A percentile compares a stretch with the other conserved stretches of the same genome.
Conservation (phyloP, 2,113 vertebrate genomes). For the Menidia beryllina region DNA sequence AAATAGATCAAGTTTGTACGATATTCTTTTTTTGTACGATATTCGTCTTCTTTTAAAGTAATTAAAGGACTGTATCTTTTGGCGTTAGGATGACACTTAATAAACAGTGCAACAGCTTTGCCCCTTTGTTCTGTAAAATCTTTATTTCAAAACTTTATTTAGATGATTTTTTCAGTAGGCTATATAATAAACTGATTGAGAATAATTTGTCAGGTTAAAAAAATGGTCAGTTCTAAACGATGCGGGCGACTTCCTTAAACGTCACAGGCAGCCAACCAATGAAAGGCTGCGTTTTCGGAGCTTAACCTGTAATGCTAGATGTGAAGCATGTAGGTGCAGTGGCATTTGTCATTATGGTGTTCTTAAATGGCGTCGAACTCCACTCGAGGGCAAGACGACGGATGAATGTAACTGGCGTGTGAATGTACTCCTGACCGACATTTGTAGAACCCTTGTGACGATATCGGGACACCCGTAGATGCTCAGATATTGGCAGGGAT, state of each 20-base stretch:
- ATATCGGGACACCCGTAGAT: conserved; percentile 12
- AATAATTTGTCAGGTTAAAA: no score
- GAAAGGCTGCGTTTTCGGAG: conserved; percentile 11
- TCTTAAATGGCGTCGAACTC: not conserved
- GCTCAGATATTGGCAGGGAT: conserved; percentile 14
- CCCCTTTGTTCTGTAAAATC: no score
- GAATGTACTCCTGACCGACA: conserved; percentile 2
- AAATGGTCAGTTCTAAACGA: not conserved
- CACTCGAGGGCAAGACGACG: not conserved
- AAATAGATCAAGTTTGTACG: no score
- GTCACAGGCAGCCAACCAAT: conserved; percentile 64
- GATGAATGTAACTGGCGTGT: not conserved
- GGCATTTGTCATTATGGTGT: conserved; percentile 17
- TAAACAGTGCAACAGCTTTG: not conserved
- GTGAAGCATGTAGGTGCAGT: conserved; percentile 6
- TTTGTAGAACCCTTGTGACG: not conserved
- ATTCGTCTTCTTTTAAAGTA: no score
- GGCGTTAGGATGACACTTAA: conserved; percentile 17
- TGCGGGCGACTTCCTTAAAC: conserved; percentile 35
- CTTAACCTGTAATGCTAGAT: conserved; percentile 39
- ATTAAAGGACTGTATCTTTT: no score
- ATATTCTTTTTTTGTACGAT: no score
- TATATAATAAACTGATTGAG: no score
- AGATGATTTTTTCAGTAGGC: no score
- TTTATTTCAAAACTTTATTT: no score